These are phyloP conservation scores for Taenaris catops DNA, from an alignment of 2,888 invertebrate genomes.

Conservation along the genomic window DNA sequence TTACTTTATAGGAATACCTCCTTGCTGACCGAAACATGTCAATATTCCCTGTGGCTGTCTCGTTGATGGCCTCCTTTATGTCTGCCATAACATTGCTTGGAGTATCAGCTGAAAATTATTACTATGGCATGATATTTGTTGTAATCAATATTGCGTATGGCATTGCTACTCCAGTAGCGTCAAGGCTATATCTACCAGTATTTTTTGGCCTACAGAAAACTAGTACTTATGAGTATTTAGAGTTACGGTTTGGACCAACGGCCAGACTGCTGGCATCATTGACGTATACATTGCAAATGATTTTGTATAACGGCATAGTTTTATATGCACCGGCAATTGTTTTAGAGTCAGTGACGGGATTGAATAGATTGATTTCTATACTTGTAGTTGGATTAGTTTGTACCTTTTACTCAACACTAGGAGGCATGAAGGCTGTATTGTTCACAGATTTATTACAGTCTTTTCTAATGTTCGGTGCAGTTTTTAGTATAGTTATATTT, in stretches of 20 bases:
- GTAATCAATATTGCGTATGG: constrained; percentile 87
- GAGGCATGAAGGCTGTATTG: constrained; percentile 95
- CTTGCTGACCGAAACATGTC: constrained; percentile 91
- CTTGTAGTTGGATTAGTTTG: constrained; percentile 88
- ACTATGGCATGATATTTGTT: constrained; percentile 89
- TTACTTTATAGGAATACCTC: constrained; percentile 86
- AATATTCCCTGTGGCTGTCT: constrained; percentile 90
- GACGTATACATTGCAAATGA: constrained; percentile 93
- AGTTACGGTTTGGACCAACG: constrained; percentile 89
- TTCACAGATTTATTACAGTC: constrained; percentile 94
- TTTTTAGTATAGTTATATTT: constrained; percentile 88
- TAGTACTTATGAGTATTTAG: constrained; percentile 96
- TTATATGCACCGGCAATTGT: constrained; percentile 96
- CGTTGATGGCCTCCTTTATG: constrained; percentile 96
- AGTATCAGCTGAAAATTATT: constrained; percentile 92
- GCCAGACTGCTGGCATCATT: constrained; percentile 89
- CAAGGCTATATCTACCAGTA: constrained; percentile 89
- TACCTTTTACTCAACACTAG: constrained; percentile 92
- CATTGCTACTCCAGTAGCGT: constrained; percentile 88
- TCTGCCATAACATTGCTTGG: constrained; percentile 94
- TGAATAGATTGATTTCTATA: constrained; percentile 86
- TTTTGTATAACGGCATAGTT: constrained; percentile 94
- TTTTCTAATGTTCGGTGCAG: constrained; percentile 90
- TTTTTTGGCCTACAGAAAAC: constrained; percentile 90
- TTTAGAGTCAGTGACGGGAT: constrained; percentile 91